These are phyloP conservation scores for Drosophila hydei DNA, from an alignment of 1,140 invertebrate species.

Conservation along the genomic window DNA sequence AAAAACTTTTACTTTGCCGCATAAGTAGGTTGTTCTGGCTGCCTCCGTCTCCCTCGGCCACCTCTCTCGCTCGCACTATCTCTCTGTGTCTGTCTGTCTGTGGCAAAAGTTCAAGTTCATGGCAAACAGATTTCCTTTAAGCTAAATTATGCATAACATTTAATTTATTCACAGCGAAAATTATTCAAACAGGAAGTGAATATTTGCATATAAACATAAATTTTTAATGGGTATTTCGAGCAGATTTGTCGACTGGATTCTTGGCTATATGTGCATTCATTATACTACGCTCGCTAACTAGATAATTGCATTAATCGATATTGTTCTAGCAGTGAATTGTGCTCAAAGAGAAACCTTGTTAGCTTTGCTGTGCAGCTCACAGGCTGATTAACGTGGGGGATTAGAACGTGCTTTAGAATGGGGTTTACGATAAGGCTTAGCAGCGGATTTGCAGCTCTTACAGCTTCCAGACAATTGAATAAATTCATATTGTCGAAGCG, in stretches of 20 bases:
- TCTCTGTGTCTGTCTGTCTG: conserved; percentile 3
- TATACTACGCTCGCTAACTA: too few species aligned
- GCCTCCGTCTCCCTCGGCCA: neutral
- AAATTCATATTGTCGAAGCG: too few species aligned
- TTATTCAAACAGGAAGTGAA: conserved; percentile 12
- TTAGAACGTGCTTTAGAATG: too few species aligned
- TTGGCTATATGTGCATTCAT: neutral
- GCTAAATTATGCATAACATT: conserved; percentile 12
- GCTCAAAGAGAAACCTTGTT: too few species aligned
- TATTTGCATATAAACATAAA: conserved; percentile 2
- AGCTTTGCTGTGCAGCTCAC: too few species aligned
- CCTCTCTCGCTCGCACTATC: neutral
- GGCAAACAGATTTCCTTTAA: conserved; percentile 25
- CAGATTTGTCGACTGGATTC: neutral
- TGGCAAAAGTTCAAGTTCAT: conserved; percentile 39
- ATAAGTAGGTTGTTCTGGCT: conserved; percentile 48
- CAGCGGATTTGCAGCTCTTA: neutral
- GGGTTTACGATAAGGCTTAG: neutral
- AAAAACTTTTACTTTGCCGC: conserved; percentile 52
- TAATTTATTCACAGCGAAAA: conserved; percentile 7
- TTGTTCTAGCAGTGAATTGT: too few species aligned
- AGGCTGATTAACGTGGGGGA: too few species aligned
- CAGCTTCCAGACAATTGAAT: too few species aligned
- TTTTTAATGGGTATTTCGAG: neutral
- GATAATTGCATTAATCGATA: too few species aligned